Evolutionary conservation across 2,888 invertebrate genomes (phyloP).

Genomic region (Celastrina argiolus): DNA sequence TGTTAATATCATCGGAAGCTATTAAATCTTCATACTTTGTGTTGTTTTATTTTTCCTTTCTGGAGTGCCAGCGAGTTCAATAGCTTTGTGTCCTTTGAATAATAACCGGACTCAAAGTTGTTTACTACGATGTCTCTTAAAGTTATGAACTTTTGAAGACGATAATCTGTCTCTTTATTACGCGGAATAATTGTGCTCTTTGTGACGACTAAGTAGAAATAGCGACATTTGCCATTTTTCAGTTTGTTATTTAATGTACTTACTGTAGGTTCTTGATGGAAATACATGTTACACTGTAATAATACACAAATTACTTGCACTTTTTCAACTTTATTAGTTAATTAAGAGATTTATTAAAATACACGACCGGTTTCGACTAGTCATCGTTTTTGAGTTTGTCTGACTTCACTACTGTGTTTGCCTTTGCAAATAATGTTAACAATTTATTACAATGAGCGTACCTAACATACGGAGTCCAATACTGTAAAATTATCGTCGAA

Average conservation of each 20-base stretch:
- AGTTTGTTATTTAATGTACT: too few species aligned
- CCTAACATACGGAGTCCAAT: not conserved
- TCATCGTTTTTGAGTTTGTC: not conserved
- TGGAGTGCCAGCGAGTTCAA: not conserved
- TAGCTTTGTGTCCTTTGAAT: not conserved
- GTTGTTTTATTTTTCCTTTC: not conserved
- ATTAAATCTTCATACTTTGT: not conserved
- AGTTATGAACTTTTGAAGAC: constrained; percentile 6
- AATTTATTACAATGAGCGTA: not conserved
- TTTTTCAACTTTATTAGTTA: too few species aligned
- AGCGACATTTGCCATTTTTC: not conserved
- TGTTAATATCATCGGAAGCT: not conserved
- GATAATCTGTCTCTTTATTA: not conserved
- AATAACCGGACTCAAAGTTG: constrained; percentile 1
- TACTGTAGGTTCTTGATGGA: too few species aligned
- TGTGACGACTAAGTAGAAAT: not conserved
- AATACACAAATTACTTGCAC: too few species aligned
- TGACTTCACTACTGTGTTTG: not conserved
- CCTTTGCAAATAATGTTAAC: not conserved
- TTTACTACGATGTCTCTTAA: not conserved
- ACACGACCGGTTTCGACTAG: too few species aligned
- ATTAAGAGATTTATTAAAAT: too few species aligned
- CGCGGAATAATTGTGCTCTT: not conserved
- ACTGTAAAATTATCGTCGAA: not conserved
- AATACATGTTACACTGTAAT: too few species aligned